phyloP scores from a whole-genome alignment of 2,113 vertebrate genomes.

The Aphelocoma coerulescens region DNA sequence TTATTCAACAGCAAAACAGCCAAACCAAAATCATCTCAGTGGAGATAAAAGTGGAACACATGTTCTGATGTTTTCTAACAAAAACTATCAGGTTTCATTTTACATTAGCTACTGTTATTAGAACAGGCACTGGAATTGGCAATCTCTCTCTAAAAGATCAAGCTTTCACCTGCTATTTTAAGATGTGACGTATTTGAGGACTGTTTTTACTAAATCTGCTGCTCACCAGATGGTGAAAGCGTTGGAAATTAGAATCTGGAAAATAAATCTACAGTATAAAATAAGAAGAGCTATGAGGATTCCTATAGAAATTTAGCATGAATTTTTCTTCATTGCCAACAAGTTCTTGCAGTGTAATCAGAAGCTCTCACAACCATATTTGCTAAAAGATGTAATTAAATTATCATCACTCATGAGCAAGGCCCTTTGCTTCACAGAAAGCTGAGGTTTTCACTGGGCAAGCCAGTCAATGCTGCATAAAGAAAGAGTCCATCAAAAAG shows the following conservation, averaged over 20 bases:
- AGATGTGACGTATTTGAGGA: neutral
- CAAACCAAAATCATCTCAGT: neutral
- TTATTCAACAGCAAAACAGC: neutral
- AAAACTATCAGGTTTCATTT: neutral
- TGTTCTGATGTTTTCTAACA: neutral
- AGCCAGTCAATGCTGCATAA: neutral
- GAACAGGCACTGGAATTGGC: neutral
- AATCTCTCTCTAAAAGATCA: neutral
- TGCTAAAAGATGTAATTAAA: neutral
- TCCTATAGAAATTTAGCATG: neutral
- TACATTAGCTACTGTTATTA: neutral
- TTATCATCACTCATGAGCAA: neutral
- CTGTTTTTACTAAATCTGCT: neutral
- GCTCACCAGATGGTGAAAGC: neutral
- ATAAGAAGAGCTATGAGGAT: neutral
- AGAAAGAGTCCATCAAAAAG: neutral
- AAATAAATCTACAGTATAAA: neutral
- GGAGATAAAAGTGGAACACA: neutral
- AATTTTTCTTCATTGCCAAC: neutral
- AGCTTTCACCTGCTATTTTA: neutral
- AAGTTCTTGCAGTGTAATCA: neutral
- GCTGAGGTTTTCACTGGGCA: neutral
- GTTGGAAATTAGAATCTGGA: neutral
- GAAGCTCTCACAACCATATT: neutral
- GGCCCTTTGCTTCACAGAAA: neutral